These are phyloP conservation scores for Diplolepis rosae DNA, from an alignment of 2,888 invertebrate species.

Conservation along the genomic window DNA sequence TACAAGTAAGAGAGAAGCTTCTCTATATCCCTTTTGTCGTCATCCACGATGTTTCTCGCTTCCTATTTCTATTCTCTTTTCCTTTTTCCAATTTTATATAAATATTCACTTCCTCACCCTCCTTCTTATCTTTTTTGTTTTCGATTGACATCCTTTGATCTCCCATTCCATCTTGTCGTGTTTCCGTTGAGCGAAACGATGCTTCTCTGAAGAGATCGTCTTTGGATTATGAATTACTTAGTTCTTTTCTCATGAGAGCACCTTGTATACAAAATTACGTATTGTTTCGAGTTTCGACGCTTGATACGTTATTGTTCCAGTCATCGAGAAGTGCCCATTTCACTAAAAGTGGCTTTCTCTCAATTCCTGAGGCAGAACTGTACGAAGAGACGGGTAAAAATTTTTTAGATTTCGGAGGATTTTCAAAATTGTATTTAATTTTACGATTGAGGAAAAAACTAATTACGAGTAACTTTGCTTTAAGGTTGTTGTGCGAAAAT, in stretches of 20 bases:
- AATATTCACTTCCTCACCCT: not conserved
- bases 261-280: constrained; percentile 6
- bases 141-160: constrained; percentile 59
- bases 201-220: constrained; percentile 6
- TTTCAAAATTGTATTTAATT: too few species aligned
- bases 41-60: constrained; percentile 1
- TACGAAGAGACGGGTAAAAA: not conserved
- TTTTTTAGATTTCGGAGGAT: too few species aligned
- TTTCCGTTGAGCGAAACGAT: constrained; percentile 39
- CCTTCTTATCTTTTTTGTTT: constrained; percentile 1
- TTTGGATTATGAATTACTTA: constrained; percentile 10
- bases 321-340: not conserved
- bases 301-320: not conserved
- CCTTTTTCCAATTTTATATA: not conserved
- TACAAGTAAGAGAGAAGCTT: not conserved
- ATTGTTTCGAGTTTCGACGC: constrained; percentile 1
- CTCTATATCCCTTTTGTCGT: not conserved
- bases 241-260: not conserved
- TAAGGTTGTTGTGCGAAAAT: too few species aligned
- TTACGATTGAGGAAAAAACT: too few species aligned
- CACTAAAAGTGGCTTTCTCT: not conserved
- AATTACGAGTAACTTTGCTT: too few species aligned
- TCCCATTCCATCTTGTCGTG: constrained; percentile 54
- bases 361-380: not conserved
- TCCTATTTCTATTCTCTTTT: not conserved